A percentile compares a stretch with the other conserved stretches of the same genome.
phyloP scores from a whole-genome alignment of 2,113 vertebrate species.

The rabbit (Oryctolagus cuniculus) region mOryCun1.1 NC_091451.1:15019501-15020000 shows the following conservation, averaged over 20 bases:
- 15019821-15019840: not conserved
- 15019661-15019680: not conserved
- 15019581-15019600: constrained; percentile 7
- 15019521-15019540: constrained; percentile 11
- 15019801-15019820: not conserved
- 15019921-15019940: too few species aligned
- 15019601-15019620: constrained; percentile 1
- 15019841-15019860: not conserved
- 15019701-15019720: not conserved
- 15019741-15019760: not conserved
- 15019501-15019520: not conserved
- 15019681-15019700: not conserved
- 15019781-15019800: not conserved
- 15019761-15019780: constrained; percentile 22
- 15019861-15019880: not conserved
- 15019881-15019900: not conserved
- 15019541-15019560: constrained; percentile 37
- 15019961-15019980: too few species aligned
- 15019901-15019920: too few species aligned
- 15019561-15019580: constrained; percentile 49
- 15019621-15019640: not conserved
- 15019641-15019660: not conserved
- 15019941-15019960: too few species aligned
- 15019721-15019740: constrained; percentile 11
- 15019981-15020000: too few species aligned